Conservation (phyloP, 2,888 invertebrate species). For the Shargacucullia verbasci region DNA sequence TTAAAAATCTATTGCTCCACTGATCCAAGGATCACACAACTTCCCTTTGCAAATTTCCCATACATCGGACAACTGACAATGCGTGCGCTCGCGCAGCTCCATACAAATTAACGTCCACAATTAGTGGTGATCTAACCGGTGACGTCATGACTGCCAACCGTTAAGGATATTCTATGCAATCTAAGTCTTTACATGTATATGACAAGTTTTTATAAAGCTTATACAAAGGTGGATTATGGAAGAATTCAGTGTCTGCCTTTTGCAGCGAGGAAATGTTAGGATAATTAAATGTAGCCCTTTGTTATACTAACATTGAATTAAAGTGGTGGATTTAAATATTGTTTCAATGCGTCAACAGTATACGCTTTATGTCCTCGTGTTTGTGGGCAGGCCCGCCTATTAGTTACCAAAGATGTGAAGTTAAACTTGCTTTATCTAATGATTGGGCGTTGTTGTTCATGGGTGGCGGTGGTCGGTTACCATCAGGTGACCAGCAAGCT, state of each 20-base stretch:
- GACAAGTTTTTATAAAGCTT: slow-evolving; percentile 34
- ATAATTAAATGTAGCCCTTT: no score
- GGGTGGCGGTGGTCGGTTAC: no score
- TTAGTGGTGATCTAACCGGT: slow-evolving; percentile 64
- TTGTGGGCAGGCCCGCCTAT: no score
- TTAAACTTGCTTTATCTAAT: no score
- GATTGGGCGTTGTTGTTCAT: no score
- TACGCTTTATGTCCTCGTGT: no score
- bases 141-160: slow-evolving; percentile 35
- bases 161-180: slow-evolving; percentile 48
- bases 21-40: background rate
- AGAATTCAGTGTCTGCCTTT: slow-evolving; percentile 34
- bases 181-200: slow-evolving; percentile 20
- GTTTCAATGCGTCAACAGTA: no score
- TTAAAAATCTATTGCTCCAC: background rate
- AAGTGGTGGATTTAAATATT: no score
- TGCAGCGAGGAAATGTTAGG: slow-evolving; percentile 20
- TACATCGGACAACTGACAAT: slow-evolving; percentile 5
- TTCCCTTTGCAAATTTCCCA: slow-evolving; percentile 28
- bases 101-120: slow-evolving; percentile 54
- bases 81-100: slow-evolving; percentile 38
- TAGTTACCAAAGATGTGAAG: no score
- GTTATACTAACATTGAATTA: no score
- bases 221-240: slow-evolving; percentile 7
- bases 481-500: no score